Base-by-base conservation (phyloP, 2,888 invertebrate species). In the Clostera curtula region DNA sequence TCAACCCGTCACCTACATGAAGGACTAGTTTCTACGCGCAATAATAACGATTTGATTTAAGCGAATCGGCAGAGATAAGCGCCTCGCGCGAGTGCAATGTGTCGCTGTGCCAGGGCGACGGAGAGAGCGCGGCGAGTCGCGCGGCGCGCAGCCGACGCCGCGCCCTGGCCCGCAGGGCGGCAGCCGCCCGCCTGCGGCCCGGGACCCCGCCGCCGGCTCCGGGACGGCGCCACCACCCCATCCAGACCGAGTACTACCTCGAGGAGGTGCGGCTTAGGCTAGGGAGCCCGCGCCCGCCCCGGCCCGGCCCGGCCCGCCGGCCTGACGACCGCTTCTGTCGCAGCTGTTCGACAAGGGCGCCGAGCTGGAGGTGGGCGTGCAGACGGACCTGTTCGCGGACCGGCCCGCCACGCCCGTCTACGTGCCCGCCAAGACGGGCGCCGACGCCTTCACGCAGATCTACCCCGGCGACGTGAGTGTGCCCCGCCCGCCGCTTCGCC, bases 191-290 rank as follows among this genome's bases (percentile, higher is more conserved):
- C 39, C 89, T 70, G 47, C 73, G 77, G 14, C 85, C 89, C 27
- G 88, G 87, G 34, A 89, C 92, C 8, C 93, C 93, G 34, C 93
- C 93, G 19, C 90, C 93, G 7, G 91, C 95, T 18, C 88, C 90
- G 27, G 96, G 95, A 12, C 87, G 96, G 37, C 89, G 89, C 27
- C 95, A 96, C 79, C 93, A 92, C 52, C 90, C 90, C 37, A 89
- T 96, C 21, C 97, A 97, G 85, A 97, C 97, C 1, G 96, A 97
- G 43, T 85, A 89, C 52, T 96, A 92, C 64, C 86, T 97, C 30
- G 96, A 96, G 70, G 96, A 97, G 85, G 86, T 93, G 41, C 15
- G 4, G 15, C 4, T 15, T 6, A 15, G 4, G 15, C 15, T 15
- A 6, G 4, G 6, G 4, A 4, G 6, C 15, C 6, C 15, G 6